Conservation (phyloP, 1,140 invertebrate genomes). For the Gerris buenoi region DNA sequence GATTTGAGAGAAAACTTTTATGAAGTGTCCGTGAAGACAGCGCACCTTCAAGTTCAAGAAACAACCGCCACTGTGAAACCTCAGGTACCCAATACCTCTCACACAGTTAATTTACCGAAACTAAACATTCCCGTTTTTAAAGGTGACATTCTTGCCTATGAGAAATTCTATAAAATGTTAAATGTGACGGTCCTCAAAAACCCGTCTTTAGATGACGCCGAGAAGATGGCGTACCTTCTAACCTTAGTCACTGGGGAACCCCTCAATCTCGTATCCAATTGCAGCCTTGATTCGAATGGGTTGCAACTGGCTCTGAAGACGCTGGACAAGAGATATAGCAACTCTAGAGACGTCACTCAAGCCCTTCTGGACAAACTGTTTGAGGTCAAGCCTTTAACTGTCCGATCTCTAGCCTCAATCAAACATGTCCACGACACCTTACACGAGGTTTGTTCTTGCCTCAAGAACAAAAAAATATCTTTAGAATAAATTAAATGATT, state of each 20-base stretch:
- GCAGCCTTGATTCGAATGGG: background rate
- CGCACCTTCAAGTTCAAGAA: no score
- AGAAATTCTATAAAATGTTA: background rate
- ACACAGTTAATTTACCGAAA: background rate
- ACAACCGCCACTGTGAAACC: no score
- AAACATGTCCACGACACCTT: background rate
- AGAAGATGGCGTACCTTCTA: background rate
- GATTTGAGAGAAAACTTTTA: no score
- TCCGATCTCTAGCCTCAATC: background rate
- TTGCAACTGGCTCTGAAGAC: background rate
- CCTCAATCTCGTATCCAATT: background rate
- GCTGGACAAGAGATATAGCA: background rate
- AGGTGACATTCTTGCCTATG: background rate
- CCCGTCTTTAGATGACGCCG: background rate
- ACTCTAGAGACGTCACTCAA: background rate
- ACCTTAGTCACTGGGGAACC: background rate
- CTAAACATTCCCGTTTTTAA: background rate
- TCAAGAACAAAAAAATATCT: background rate
- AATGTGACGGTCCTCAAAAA: background rate
- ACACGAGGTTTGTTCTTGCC: background rate
- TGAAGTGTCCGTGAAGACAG: no score
- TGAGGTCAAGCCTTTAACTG: background rate
- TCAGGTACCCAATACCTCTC: no score
- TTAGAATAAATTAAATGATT: no score
- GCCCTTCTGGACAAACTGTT: background rate